Base-by-base conservation (phyloP, 2,888 invertebrate genomes). In the Drosophila borborema region DNA sequence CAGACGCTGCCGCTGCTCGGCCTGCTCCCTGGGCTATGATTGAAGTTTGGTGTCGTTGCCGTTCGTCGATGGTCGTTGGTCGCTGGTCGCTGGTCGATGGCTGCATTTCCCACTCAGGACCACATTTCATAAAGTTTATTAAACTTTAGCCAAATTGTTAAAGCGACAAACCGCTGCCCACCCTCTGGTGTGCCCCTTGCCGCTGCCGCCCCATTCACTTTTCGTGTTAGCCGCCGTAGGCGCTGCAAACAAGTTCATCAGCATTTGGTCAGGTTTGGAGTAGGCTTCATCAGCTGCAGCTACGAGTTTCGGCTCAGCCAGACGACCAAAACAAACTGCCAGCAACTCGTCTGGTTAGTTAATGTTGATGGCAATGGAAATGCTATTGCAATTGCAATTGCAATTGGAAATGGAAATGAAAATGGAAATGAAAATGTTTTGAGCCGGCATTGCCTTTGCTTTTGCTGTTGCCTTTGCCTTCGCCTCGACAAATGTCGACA, bases 101-200 rank as follows among this genome's bases (percentile, higher is more conserved):
- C 80, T 87, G 90, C 86, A 89, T 86, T 86, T 86, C 86, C 86
- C 86, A 88, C 86, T 86, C 89, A 71, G 67, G 84, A 88, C 90
- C 86, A 81, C 89, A 86, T 86, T 86, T 86, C 90, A 86, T 88
- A 86, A 86, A 90, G 86, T 86, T 86, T 86, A 86, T 88, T 86
- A 86, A 86, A 86, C 86, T 90, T 89, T 86, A 85, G 72, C 89
- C 87, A 85, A 85, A 85, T 85, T 89, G 85, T 86, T 86, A 81
- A 86, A 72, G 75, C 80, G 82, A 56, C 68, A 74, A 71, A 62
- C 40, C 31, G 63, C 54, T 67, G 60, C 61, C 64, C 61, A 48
- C 41, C 59, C 28, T 20, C 64, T 23, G 18, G 14, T 41, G n/a
- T 28, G 1, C 31, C 38, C 31, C 48, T 28, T 18, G 12, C 4